Base-by-base conservation (phyloP, 2,888 invertebrate genomes). In the Tetranychus truncatus region DNA sequence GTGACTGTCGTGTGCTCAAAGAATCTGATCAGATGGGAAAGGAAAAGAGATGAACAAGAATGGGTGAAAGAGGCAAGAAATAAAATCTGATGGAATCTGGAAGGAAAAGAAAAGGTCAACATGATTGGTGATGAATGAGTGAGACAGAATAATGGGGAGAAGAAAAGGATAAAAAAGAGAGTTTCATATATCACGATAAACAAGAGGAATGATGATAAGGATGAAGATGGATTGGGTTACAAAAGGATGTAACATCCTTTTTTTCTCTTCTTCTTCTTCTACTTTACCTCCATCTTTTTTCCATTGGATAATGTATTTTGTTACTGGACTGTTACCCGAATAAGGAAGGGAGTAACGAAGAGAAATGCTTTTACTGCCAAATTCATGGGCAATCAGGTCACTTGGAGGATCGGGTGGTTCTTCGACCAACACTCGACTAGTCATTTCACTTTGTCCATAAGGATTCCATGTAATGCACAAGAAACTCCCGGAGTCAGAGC, bases 391-490 rank as follows among this genome's bases (percentile, higher is more conserved):
- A 20, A 44, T 34, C 9, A 75, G 18, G 18, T 44, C 24, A 20
- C 44, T 34, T 18, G 75, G 75, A 24, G 55, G 44, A 20, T 75
- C 75, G 20, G 75, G 75, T 6, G 24, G 34, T 45, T 75, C 75
- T 34, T 73, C 71, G 9, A 75, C 66, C 11, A 75, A 44, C 9
- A 75, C 73, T 73, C 73, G 55, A 66, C 21, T 73, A 9, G 20
- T 34, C 24, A 73, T 65, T 21, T 65, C 55, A 66, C 73, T 65
- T 66, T 73, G 73, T n/a, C 73, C 73, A 73, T n/a, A 73, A n/a
- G 55, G 21, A 73, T 95, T 95, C 80, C 91, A 89, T n/a, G 92
- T 92, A 81, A 93, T 92, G 83, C 95, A 95, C 74, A 94, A 86
- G 83, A 92, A 94, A 83, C 91, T 90, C 0, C 93, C 92, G 15